Evolutionary conservation across 2,888 invertebrate genomes (phyloP), one percentile per base, ranked within the genome.

Genomic region (Loripinus fragilis): DNA sequence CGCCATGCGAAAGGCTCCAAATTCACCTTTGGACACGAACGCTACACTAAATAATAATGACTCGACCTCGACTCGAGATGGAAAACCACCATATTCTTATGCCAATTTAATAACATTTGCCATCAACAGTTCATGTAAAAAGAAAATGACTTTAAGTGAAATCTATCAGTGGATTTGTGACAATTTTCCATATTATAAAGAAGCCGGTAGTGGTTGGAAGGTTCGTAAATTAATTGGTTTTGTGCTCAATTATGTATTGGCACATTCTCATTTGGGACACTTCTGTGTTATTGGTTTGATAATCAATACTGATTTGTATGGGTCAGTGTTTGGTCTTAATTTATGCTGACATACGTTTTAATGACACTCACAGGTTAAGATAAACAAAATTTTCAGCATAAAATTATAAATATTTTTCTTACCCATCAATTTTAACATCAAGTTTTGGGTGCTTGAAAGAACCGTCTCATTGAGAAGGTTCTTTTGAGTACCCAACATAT

Each of bases 141-240:
- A 96, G 87, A 96, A 96, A 94, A 96, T 96, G 96, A 96, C 96
- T 2, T 94, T 96, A 45, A 95, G 95, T 86, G 96, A 96, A 93
- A 96, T 96, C 86, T 96, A 96, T 92, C 95, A 95, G 86, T 96
- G 96, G 94, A 96, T 96, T 65, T 95, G 95, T 89, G 95, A 96
- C 83, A 95, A 96, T 86, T 96, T 96, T 93, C 95, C 96, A 0
- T 96, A 96, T 91, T 96, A 96, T 91, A 95, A 95, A 91, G 95
- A 96, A 88, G 96, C 96, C 38, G 95, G 95, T 0, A 93, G 93
- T 73, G 96, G 96, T 1, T 96, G 96, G 96, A 96, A 96, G 95
- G 96, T 96, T 91, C 94, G 89, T 60, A 55, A n/a, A n/a, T 55
- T 28, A 15, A n/a, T 5, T n/a, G 2, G 2, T 55, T 23, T 8